Evolutionary conservation across 1,140 invertebrate genomes (phyloP).

Genomic region (Drosophila dunni): DNA sequence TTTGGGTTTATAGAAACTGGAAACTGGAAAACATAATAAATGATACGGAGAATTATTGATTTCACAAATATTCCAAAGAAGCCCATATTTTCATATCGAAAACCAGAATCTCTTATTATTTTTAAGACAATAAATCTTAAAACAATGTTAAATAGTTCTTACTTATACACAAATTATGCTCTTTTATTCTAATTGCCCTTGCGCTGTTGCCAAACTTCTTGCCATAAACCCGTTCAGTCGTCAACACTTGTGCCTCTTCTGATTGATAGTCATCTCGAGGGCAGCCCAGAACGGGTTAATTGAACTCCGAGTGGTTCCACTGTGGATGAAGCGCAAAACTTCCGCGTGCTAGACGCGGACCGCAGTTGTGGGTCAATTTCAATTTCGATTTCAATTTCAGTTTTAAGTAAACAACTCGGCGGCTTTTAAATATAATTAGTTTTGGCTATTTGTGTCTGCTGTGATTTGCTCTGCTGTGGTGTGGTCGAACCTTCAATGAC

Average conservation of each 20-base stretch:
- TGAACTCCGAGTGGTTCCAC: constrained; percentile 17
- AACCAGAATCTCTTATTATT: no score
- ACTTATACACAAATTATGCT: no score
- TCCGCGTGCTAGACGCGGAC: constrained; percentile 25
- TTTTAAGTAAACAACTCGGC: constrained; percentile 30
- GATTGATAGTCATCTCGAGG: not conserved
- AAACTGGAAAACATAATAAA: no score
- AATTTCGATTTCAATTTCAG: not conserved
- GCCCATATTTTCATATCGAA: no score
- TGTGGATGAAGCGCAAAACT: constrained; percentile 20
- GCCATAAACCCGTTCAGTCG: no score
- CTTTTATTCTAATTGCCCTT: no score
- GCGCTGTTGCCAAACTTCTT: not conserved
- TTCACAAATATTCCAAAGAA: no score
- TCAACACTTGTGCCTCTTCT: not conserved
- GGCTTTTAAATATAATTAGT: constrained; percentile 47
- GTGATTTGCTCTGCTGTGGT: constrained; percentile 8
- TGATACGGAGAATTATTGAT: no score
- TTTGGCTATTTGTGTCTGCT: constrained; percentile 13
- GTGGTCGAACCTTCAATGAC: constrained; percentile 60
- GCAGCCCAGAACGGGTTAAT: not conserved
- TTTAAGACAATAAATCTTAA: no score
- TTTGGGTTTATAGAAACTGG: no score
- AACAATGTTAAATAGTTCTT: no score
- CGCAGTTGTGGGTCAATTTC: constrained; percentile 31